Percentiles rank a stretch among this genome's conserved stretches.
phyloP scores from a whole-genome alignment of 2,888 invertebrate species.

The Shargacucullia verbasci region DNA sequence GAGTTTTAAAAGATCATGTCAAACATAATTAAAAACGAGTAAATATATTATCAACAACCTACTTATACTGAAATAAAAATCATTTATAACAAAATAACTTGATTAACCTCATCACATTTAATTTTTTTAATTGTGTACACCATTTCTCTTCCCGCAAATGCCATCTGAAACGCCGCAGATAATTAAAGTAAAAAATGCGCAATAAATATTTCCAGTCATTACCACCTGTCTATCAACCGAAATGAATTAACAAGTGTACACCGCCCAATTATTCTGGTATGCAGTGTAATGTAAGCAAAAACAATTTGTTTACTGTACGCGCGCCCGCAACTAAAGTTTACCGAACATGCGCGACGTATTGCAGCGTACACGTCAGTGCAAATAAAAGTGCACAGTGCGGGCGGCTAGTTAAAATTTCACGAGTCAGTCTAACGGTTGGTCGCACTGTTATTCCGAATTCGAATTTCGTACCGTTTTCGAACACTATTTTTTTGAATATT shows the following conservation, averaged over 20 bases:
- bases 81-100: too few relatives aligned
- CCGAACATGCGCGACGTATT: conserved; percentile 51
- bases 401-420: conserved; percentile 78
- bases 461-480: conserved; percentile 55
- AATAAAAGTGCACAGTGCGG: conserved; percentile 73
- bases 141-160: background rate
- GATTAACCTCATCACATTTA: too few relatives aligned
- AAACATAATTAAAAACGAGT: too few relatives aligned
- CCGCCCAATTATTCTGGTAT: conserved; percentile 56
- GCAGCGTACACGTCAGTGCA: conserved; percentile 69
- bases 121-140: too few relatives aligned
- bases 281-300: conserved; percentile 61
- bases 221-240: conserved; percentile 38
- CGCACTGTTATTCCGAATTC: conserved; percentile 61
- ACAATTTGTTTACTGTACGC: conserved; percentile 59
- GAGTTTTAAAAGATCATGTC: too few relatives aligned
- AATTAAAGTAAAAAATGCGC: conserved; percentile 38
- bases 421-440: conserved; percentile 63
- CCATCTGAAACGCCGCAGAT: conserved; percentile 8
- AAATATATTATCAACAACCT: too few relatives aligned
- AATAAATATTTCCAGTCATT: conserved; percentile 44
- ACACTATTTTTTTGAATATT: conserved; percentile 64
- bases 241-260: conserved; percentile 51
- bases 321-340: conserved; percentile 51
- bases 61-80: too few relatives aligned